phyloP scores from a whole-genome alignment of 2,797 vertebrate species.

The Picus viridis region DNA sequence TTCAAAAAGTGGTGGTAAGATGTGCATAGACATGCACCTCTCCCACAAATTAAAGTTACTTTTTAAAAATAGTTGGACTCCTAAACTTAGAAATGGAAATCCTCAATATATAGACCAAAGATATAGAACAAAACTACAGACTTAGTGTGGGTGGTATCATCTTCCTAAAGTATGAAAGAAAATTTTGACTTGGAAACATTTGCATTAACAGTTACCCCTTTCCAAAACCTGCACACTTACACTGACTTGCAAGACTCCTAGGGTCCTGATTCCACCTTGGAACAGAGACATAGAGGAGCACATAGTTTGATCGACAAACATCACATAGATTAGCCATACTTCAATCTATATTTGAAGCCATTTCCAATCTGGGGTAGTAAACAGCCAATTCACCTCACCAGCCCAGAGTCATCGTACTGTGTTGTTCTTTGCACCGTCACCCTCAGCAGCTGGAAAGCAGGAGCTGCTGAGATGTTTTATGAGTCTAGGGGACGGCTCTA shows the following conservation, averaged over 20 bases:
- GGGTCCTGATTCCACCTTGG: neutral
- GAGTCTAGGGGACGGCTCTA: neutral
- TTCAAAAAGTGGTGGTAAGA: neutral
- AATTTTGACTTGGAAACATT: constrained; percentile 8
- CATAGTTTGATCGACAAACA: neutral
- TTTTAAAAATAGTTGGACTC: neutral
- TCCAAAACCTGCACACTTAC: neutral
- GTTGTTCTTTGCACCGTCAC: neutral
- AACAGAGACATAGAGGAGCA: neutral
- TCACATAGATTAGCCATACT: neutral
- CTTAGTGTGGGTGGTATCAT: neutral
- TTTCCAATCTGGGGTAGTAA: neutral
- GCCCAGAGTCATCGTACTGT: neutral
- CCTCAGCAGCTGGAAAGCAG: neutral
- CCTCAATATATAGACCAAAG: neutral
- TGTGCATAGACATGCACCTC: neutral
- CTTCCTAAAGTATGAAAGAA: neutral
- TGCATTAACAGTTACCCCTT: neutral
- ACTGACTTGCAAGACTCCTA: neutral
- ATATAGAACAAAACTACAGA: neutral
- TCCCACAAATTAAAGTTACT: neutral
- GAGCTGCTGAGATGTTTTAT: neutral
- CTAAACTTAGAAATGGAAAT: constrained; percentile 15
- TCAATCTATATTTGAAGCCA: neutral
- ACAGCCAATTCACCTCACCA: neutral